A percentile compares a stretch with the other conserved stretches of the same genome.
Evolutionary conservation across 2,797 vertebrate species (phyloP).

Genomic region (Allobates femoralis): DNA sequence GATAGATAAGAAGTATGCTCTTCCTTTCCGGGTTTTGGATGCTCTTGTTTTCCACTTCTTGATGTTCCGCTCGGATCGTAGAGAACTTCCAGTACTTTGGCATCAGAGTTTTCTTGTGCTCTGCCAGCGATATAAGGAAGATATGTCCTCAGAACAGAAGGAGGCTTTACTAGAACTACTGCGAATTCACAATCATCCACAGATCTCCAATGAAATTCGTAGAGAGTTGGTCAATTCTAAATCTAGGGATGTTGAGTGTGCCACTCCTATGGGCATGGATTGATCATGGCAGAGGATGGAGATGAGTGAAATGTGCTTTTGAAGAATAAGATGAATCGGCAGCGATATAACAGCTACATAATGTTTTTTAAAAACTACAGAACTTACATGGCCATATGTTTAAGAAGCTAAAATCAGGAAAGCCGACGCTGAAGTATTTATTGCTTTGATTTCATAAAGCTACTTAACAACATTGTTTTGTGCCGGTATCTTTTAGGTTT

Average conservation of each 20-base stretch:
- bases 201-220: slow-evolving; percentile 86
- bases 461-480: too few species aligned
- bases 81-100: slow-evolving; percentile 93
- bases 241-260: slow-evolving; percentile 84
- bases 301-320: too few species aligned
- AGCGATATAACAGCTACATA: too few species aligned
- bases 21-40: slow-evolving; percentile 97
- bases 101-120: slow-evolving; percentile 94
- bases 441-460: too few species aligned
- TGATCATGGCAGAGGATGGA: slow-evolving; percentile 64
- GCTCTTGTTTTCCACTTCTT: slow-evolving; percentile 95
- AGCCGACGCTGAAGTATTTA: too few species aligned
- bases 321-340: too few species aligned
- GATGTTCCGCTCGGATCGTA: slow-evolving; percentile 86
- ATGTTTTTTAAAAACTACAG: too few species aligned
- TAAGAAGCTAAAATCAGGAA: too few species aligned
- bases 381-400: too few species aligned
- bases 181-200: slow-evolving; percentile 85
- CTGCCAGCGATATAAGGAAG: slow-evolving; percentile 94
- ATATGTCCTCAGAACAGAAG: slow-evolving; percentile 93
- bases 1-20: slow-evolving; percentile 96
- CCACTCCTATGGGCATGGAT: slow-evolving; percentile 76
- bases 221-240: slow-evolving; percentile 88
- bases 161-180: slow-evolving; percentile 89
- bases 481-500: too few species aligned